Evolutionary conservation across 2,113 vertebrate genomes (phyloP).

Genomic region (Megaleporinus macrocephalus): DNA sequence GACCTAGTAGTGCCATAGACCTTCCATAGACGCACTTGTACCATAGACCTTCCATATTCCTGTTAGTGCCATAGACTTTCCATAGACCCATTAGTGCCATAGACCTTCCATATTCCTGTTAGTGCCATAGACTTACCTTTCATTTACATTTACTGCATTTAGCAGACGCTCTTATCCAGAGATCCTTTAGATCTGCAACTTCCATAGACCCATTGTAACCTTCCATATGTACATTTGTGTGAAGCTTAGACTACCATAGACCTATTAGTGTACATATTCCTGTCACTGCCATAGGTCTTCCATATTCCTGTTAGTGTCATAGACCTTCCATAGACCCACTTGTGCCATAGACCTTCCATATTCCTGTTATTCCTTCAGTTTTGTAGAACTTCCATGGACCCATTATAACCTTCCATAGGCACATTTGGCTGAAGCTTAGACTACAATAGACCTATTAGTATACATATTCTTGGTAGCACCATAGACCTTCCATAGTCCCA

Average conservation of each 20-base stretch:
- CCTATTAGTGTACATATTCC: too few relatives aligned
- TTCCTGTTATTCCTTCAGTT: neutral
- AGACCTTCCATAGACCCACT: neutral
- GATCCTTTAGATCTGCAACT: neutral
- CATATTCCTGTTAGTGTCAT: too few relatives aligned
- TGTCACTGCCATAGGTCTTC: too few relatives aligned
- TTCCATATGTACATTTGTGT: too few relatives aligned
- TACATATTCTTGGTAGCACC: neutral
- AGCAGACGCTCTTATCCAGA: too few relatives aligned
- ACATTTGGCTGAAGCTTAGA: neutral
- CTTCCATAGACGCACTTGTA: neutral
- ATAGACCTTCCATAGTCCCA: neutral
- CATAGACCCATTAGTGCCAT: neutral
- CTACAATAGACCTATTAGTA: neutral
- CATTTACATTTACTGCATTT: too few relatives aligned
- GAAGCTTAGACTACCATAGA: too few relatives aligned
- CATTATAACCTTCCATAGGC: neutral
- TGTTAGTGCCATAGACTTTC: neutral
- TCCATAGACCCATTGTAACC: too few relatives aligned
- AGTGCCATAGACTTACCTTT: neutral
- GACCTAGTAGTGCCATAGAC: neutral
- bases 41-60: neutral
- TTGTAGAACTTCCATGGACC: neutral
- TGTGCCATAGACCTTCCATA: neutral
- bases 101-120: neutral